Evolutionary conservation across 2,113 vertebrate genomes (phyloP).

Genomic region (Lucifuga dentata): DNA sequence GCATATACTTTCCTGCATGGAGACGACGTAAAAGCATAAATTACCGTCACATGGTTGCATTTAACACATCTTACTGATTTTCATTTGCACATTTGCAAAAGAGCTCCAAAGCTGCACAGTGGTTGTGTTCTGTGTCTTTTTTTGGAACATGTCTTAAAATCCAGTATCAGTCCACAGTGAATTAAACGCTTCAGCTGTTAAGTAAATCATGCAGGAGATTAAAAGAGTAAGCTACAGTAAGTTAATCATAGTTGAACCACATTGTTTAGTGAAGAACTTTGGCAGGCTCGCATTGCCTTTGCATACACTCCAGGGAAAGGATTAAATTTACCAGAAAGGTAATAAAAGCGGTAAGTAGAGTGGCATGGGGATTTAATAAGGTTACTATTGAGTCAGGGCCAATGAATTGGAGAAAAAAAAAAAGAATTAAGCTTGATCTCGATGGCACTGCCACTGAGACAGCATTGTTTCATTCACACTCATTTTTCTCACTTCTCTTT

Average conservation of each 20-base stretch:
- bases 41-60: too few relatives aligned
- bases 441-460: conserved; percentile 44
- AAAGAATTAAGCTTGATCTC: conserved; percentile 49
- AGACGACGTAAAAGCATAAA: conserved; percentile 45
- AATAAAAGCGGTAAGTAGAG: conserved; percentile 56
- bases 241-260: conserved; percentile 39
- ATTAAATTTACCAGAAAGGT: conserved; percentile 61
- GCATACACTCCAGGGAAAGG: conserved; percentile 48
- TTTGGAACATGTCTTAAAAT: background rate
- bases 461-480: conserved; percentile 29
- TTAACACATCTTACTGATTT: too few relatives aligned
- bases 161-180: background rate
- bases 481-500: conserved; percentile 51
- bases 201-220: conserved; percentile 14
- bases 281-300: conserved; percentile 42
- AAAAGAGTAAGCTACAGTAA: conserved; percentile 26
- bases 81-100: too few relatives aligned
- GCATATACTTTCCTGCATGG: conserved; percentile 95
- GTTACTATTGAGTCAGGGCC: conserved; percentile 61
- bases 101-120: too few relatives aligned
- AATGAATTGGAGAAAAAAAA: conserved; percentile 40
- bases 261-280: conserved; percentile 33
- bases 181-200: background rate
- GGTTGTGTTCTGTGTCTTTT: background rate
- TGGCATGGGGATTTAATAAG: conserved; percentile 47